Percentiles rank a stretch among this genome's conserved stretches.
Evolutionary conservation across 2,888 invertebrate genomes (phyloP).

Genomic region (Drosophila borealis): DNA sequence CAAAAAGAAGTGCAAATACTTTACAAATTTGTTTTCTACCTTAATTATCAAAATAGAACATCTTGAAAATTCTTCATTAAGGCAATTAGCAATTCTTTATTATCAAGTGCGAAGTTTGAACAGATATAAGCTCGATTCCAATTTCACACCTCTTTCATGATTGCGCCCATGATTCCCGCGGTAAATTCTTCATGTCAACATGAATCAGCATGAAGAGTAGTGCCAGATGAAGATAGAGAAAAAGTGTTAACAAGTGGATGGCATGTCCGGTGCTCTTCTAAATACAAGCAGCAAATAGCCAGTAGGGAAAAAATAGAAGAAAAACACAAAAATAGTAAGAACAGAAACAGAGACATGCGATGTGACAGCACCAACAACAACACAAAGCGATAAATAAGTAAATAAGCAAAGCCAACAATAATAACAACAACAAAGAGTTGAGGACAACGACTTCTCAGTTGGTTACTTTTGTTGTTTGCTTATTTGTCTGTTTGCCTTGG

Average conservation of each 20-base stretch:
- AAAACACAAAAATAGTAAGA: slow-evolving; percentile 18
- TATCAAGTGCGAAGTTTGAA: slow-evolving; percentile 4
- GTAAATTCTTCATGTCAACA: slow-evolving; percentile 50
- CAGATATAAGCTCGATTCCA: background rate
- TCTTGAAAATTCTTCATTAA: slow-evolving; percentile 1
- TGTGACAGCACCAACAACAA: slow-evolving; percentile 53
- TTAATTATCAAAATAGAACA: background rate
- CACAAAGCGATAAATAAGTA: slow-evolving; percentile 69
- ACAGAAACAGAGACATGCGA: slow-evolving; percentile 30
- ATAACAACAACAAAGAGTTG: slow-evolving; percentile 23
- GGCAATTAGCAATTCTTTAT: slow-evolving; percentile 8
- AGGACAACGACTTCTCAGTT: slow-evolving; percentile 32
- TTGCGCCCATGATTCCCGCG: slow-evolving; percentile 10
- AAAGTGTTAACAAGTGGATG: slow-evolving; percentile 73
- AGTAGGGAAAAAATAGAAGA: slow-evolving; percentile 13
- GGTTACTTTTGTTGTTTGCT: slow-evolving; percentile 21
- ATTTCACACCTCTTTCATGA: slow-evolving; percentile 28
- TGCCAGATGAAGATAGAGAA: slow-evolving; percentile 31
- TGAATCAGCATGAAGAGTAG: slow-evolving; percentile 26
- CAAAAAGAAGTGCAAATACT: background rate
- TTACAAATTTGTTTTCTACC: no score
- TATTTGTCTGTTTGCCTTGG: slow-evolving; percentile 18
- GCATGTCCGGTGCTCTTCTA: slow-evolving; percentile 53
- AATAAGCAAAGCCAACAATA: slow-evolving; percentile 56
- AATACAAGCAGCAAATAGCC: slow-evolving; percentile 32